phyloP scores from a whole-genome alignment of 2,797 vertebrate genomes.

The Nothura maculosa region DNA sequence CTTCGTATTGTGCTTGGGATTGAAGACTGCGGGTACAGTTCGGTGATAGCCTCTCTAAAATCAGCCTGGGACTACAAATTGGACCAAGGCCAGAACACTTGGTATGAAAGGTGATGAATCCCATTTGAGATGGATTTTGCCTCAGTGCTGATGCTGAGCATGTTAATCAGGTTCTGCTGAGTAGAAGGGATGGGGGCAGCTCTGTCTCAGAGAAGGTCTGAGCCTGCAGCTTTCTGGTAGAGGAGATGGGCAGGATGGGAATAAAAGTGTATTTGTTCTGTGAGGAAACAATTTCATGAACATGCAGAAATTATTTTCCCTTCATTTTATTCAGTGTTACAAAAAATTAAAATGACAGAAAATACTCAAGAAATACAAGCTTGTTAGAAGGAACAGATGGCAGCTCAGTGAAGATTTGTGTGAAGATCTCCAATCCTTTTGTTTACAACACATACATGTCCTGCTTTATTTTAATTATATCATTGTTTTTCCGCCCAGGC shows the following conservation, averaged over 20 bases:
- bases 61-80: background rate
- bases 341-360: background rate
- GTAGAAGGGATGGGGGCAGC: background rate
- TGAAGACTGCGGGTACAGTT: background rate
- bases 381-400: constrained; percentile 66
- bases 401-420: constrained; percentile 51
- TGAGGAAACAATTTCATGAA: background rate
- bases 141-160: background rate
- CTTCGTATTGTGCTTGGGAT: background rate
- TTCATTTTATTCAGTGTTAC: constrained; percentile 12
- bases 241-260: background rate
- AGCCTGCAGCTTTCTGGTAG: background rate
- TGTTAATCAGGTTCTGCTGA: background rate
- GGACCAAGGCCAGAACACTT: background rate
- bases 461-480: constrained; percentile 69
- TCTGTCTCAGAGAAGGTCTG: background rate
- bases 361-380: constrained; percentile 35
- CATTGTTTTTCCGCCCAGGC: constrained; percentile 54
- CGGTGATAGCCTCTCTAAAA: background rate
- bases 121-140: background rate
- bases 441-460: constrained; percentile 66
- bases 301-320: constrained; percentile 3
- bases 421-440: constrained; percentile 60
- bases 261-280: background rate
- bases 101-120: background rate